A percentile compares a stretch with the other conserved stretches of the same genome.
Evolutionary conservation across 2,888 invertebrate species (phyloP).

Genomic region (Cerceris rybyensis): DNA sequence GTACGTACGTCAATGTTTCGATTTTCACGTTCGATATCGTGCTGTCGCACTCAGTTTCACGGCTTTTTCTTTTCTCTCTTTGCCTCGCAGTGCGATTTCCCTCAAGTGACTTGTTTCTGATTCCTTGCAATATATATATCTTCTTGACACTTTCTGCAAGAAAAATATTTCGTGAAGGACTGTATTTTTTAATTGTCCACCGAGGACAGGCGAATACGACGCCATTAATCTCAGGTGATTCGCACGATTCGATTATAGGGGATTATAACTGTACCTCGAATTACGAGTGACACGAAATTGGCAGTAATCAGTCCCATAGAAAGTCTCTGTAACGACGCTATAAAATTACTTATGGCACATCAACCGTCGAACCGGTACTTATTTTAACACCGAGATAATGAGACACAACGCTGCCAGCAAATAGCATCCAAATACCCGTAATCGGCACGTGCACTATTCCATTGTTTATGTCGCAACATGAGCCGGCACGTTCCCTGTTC

Average conservation of each 20-base stretch:
- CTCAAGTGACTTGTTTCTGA: too few relatives aligned
- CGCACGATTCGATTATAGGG: conserved; percentile 1
- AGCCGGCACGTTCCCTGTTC: conserved; percentile 29
- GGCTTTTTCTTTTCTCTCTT: too few relatives aligned
- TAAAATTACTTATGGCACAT: conserved; percentile 70
- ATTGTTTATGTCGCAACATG: conserved; percentile 54
- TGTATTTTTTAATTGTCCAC: not conserved
- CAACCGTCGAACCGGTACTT: conserved; percentile 61
- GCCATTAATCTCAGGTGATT: not conserved
- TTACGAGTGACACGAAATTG: conserved; percentile 64
- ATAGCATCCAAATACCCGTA: conserved; percentile 64
- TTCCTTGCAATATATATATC: too few relatives aligned
- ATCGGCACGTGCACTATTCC: conserved; percentile 55
- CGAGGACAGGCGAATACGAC: not conserved
- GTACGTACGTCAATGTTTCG: too few relatives aligned
- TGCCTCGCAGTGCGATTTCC: too few relatives aligned
- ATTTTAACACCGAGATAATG: conserved; percentile 74
- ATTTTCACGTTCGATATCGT: too few relatives aligned
- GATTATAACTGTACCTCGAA: conserved; percentile 49
- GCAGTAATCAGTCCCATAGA: conserved; percentile 69
- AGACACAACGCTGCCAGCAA: conserved; percentile 58
- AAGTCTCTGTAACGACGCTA: conserved; percentile 71
- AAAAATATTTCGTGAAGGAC: too few relatives aligned
- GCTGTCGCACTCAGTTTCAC: too few relatives aligned
- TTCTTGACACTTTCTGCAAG: too few relatives aligned